Conservation (phyloP, 1,140 invertebrate genomes). For the Adelges cooleyi region DNA sequence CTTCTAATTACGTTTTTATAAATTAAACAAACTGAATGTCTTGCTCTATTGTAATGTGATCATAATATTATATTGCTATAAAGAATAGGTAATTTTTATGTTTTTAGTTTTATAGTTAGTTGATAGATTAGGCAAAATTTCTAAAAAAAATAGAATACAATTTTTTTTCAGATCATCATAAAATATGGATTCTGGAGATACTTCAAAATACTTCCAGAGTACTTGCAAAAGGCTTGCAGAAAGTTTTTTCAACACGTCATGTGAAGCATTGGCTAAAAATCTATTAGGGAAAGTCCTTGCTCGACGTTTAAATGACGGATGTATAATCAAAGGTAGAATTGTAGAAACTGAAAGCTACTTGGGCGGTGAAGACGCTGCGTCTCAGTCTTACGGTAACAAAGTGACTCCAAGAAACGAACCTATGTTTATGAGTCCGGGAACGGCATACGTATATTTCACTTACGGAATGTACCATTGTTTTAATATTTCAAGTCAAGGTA, state of each 20-base stretch:
- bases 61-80: no score
- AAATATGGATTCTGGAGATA: no score
- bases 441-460: conserved; percentile 65
- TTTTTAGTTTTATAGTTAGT: no score
- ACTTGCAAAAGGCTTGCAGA: conserved; percentile 23
- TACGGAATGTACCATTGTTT: conserved; percentile 76
- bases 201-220: no score
- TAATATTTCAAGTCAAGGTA: conserved; percentile 67
- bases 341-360: conserved; percentile 71
- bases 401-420: conserved; percentile 55
- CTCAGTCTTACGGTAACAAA: conserved; percentile 54
- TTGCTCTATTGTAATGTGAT: no score
- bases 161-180: no score
- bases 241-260: conserved; percentile 40
- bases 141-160: no score
- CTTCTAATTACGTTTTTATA: no score
- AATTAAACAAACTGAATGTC: no score
- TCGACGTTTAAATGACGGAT: conserved; percentile 36
- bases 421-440: conserved; percentile 72
- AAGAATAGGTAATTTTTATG: no score
- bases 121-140: no score
- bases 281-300: conserved; percentile 50
- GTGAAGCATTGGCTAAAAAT: conserved; percentile 45
- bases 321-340: conserved; percentile 46
- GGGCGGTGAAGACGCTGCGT: conserved; percentile 58